phyloP scores from a whole-genome alignment of 2,113 vertebrate species.

The Neotoma lepida region DNA sequence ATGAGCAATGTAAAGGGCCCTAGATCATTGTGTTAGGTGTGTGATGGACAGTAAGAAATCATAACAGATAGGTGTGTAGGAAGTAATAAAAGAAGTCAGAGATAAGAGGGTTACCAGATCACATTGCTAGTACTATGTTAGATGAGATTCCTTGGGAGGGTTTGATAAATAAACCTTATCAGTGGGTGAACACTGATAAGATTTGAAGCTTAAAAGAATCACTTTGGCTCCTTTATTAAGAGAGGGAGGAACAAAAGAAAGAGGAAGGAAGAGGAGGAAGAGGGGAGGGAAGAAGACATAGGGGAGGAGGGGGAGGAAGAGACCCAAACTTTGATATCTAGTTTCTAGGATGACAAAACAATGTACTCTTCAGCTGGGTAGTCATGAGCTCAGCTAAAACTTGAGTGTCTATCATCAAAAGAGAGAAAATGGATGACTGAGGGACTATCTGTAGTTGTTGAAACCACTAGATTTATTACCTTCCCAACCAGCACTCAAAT shows the following conservation, averaged over 20 bases:
- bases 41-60: background rate
- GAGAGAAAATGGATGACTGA: background rate
- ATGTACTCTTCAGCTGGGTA: background rate
- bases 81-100: background rate
- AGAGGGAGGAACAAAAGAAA: background rate
- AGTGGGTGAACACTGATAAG: background rate
- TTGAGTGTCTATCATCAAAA: background rate
- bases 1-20: background rate
- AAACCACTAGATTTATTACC: background rate
- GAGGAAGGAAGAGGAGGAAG: background rate
- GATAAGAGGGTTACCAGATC: background rate
- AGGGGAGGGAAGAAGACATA: no score
- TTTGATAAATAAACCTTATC: background rate
- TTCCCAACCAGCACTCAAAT: background rate
- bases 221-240: background rate
- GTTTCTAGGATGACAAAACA: background rate
- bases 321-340: background rate
- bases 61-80: background rate
- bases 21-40: background rate
- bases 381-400: background rate
- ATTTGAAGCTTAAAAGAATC: constrained; percentile 15
- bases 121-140: background rate
- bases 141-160: background rate
- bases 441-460: background rate
- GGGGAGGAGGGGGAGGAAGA: no score